phyloP scores from a whole-genome alignment of 2,888 invertebrate genomes.

The Iselma pallidipennis region DNA sequence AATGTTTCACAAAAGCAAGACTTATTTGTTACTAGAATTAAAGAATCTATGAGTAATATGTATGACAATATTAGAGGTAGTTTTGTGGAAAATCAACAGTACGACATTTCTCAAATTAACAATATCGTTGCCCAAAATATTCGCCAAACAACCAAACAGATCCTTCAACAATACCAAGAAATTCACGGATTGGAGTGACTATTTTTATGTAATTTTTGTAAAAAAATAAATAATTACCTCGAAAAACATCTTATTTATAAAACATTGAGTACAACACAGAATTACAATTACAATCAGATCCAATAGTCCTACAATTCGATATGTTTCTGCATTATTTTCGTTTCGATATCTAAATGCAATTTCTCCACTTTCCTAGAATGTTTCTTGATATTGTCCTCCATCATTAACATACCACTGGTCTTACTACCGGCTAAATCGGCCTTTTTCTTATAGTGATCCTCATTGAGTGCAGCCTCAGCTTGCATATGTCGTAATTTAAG shows the following conservation, averaged over 20 bases:
- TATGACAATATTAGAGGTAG: constrained; percentile 43
- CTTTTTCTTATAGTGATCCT: constrained; percentile 67
- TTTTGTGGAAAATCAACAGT: constrained; percentile 26
- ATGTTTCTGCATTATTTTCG: constrained; percentile 75
- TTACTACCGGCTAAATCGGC: constrained; percentile 66
- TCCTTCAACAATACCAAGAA: constrained; percentile 29
- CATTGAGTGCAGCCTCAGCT: constrained; percentile 76
- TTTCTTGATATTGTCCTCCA: constrained; percentile 80
- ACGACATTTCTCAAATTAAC: constrained; percentile 22
- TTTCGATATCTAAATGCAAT: constrained; percentile 78
- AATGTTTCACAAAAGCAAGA: constrained; percentile 1
- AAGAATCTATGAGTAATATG: constrained; percentile 47
- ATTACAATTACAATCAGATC: not conserved
- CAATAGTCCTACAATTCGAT: constrained; percentile 65
- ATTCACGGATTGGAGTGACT: constrained; percentile 4
- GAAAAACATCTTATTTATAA: not conserved
- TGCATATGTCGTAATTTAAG: constrained; percentile 82
- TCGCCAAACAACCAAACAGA: constrained; percentile 30
- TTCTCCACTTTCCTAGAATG: constrained; percentile 85
- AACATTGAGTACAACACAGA: not conserved
- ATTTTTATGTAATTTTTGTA: constrained; percentile 3
- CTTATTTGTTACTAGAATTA: constrained; percentile 31
- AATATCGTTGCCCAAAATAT: constrained; percentile 30
- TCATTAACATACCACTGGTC: constrained; percentile 64
- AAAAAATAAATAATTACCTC: constrained; percentile 8